Evolutionary conservation across 2,888 invertebrate genomes (phyloP), one percentile per base, ranked within the genome.

Genomic region (Nezara viridula): DNA sequence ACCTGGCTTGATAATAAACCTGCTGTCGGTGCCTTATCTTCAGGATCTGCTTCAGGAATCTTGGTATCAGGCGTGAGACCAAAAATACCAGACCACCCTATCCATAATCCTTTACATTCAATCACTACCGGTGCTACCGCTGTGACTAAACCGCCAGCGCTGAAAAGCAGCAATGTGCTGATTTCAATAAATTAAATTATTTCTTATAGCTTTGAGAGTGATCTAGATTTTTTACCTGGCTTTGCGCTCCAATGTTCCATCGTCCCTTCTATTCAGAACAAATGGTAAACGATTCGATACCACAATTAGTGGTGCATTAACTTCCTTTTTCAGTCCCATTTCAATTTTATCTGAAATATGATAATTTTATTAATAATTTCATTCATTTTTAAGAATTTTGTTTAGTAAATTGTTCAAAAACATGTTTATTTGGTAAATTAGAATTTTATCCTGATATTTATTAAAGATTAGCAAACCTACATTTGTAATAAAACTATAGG

Each of bases 111-210:
- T 52, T 92, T 92, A 89, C 92, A 93, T 90, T 93, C 92, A 81
- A 93, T 92, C 24, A 93, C 93, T 16, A 93, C 92, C 2, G 93
- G 93, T n/a, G 93, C 93, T 27, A 93, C 93, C 2, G 93, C 93
- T 24, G 93, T 93, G 27, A 93, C 93, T 88, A 93, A 91, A 14
- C 93, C 93, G 19, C 93, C 93, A 85, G 93, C 93, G 90, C 93
- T 93, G 91, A 73, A 87, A 89, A 86, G 27, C 24, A 49, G 32
- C 60, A 77, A 85, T 9, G 44, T 86, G 27, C 44, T 40, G 7
- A 55, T 55, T 60, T 37, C n/a, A 60, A 5, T 24, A 40, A 60
- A 86, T 52, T 19, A n/a, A 81, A 81, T 77, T 24, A 73, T 49
- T n/a, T 27, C n/a, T 81, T 60, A 60, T 2, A 19, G 21, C n/a